phyloP scores from a whole-genome alignment of 2,888 invertebrate species.

The Ochropleura plecta region DNA sequence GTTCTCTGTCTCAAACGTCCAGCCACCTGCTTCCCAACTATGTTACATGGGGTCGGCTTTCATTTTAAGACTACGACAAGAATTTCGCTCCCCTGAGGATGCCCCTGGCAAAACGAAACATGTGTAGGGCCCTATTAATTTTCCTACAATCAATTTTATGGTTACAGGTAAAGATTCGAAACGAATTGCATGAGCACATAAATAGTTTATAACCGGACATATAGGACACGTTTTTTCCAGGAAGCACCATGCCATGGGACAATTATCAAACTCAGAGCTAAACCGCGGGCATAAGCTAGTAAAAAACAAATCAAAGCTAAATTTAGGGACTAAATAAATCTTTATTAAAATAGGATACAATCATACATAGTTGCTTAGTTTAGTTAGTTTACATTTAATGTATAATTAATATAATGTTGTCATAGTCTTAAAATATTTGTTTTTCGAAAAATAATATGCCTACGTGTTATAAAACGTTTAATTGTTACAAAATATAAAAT shows the following conservation, averaged over 20 bases:
- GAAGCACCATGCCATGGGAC: no score
- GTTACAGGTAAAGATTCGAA: background rate
- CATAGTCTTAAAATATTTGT: background rate
- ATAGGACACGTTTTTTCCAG: no score
- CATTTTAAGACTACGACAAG: no score
- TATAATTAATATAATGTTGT: background rate
- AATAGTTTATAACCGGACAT: no score
- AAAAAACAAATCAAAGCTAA: background rate
- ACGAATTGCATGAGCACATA: no score
- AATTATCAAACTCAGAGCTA: no score
- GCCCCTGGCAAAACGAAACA: no score
- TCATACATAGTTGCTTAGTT: background rate
- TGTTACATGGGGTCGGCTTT: no score
- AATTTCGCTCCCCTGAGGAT: no score
- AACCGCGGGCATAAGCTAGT: background rate
- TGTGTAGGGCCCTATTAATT: background rate
- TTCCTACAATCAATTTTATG: background rate
- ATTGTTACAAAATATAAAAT: slow-evolving; percentile 12
- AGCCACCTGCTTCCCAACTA: no score
- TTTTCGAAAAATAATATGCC: background rate
- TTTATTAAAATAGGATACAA: slow-evolving; percentile 26
- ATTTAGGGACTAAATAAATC: background rate
- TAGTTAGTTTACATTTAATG: background rate
- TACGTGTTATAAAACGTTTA: background rate
- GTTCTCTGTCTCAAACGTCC: no score